Percentiles rank a stretch among this genome's conserved stretches.
Evolutionary conservation across 2,888 invertebrate species (phyloP).

Genomic region (Euspilapteryx auroguttella): DNA sequence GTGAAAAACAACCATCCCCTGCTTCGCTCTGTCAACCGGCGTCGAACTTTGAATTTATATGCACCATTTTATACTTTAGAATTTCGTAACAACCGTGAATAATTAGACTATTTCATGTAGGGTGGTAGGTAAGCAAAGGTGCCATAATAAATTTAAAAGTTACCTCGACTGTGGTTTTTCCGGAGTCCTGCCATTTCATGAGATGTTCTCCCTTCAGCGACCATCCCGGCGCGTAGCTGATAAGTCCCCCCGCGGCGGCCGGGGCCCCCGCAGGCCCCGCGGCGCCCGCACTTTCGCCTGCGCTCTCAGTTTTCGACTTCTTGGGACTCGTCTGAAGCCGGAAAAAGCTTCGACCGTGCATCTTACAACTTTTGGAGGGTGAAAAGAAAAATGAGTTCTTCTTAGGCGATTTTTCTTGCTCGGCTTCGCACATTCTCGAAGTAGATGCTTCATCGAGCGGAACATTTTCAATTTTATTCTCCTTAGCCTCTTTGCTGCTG

Average conservation of each 20-base stretch:
- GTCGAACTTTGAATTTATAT: slow-evolving; percentile 30
- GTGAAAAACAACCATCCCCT: slow-evolving; percentile 25
- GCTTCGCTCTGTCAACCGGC: slow-evolving; percentile 18
- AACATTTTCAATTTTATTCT: slow-evolving; percentile 15
- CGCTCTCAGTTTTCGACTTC: slow-evolving; percentile 42
- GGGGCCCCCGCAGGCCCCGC: slow-evolving; percentile 14
- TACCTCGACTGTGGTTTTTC: slow-evolving; percentile 63
- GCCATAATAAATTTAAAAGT: slow-evolving; percentile 5
- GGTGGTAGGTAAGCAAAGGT: not conserved
- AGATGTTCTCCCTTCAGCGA: slow-evolving; percentile 63
- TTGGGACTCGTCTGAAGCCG: slow-evolving; percentile 55
- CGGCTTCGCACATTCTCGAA: slow-evolving; percentile 29
- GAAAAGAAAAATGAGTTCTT: slow-evolving; percentile 57
- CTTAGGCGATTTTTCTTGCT: slow-evolving; percentile 52
- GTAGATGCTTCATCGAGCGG: slow-evolving; percentile 17
- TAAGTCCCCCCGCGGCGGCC: slow-evolving; percentile 38
- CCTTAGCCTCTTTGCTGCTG: slow-evolving; percentile 11
- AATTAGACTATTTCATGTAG: slow-evolving; percentile 4
- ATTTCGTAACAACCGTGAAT: slow-evolving; percentile 13
- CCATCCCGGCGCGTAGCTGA: slow-evolving; percentile 66
- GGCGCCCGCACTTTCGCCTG: slow-evolving; percentile 14
- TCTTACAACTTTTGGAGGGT: slow-evolving; percentile 53
- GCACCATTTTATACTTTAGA: slow-evolving; percentile 25
- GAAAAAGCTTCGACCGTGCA: slow-evolving; percentile 51
- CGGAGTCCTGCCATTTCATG: slow-evolving; percentile 64